Conservation (phyloP, 1,140 invertebrate species). For the Gryllus bimaculatus region DNA sequence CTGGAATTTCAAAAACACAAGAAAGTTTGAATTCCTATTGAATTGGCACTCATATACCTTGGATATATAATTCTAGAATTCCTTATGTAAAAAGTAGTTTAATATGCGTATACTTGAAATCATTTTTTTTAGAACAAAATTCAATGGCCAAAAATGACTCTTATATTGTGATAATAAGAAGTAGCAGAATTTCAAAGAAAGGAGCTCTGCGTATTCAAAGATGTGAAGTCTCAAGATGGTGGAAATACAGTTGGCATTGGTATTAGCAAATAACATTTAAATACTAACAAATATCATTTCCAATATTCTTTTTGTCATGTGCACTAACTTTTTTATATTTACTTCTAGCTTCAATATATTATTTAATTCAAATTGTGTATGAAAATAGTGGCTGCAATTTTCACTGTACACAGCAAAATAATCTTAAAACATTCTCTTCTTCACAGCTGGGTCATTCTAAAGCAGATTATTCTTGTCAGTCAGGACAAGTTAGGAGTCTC, state of each 20-base stretch:
- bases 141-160: constrained; percentile 71
- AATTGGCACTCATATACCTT: too few species aligned
- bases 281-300: neutral
- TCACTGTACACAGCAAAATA: too few species aligned
- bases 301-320: neutral
- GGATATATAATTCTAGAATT: neutral
- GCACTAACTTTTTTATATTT: too few species aligned
- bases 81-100: constrained; percentile 2
- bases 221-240: constrained; percentile 61
- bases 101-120: neutral
- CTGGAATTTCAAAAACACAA: neutral
- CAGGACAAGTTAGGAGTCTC: constrained; percentile 62
- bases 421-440: neutral
- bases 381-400: too few species aligned
- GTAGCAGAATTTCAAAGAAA: constrained; percentile 75
- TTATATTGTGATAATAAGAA: constrained; percentile 59
- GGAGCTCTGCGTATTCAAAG: constrained; percentile 72
- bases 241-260: constrained; percentile 76
- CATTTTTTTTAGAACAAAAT: constrained; percentile 48
- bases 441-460: constrained; percentile 56
- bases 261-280: constrained; percentile 28
- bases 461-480: constrained; percentile 62
- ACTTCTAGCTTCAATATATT: too few species aligned
- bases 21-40: neutral
- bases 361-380: too few species aligned